Conservation (phyloP, 2,888 invertebrate species). For the Spicauda simplicius region DNA sequence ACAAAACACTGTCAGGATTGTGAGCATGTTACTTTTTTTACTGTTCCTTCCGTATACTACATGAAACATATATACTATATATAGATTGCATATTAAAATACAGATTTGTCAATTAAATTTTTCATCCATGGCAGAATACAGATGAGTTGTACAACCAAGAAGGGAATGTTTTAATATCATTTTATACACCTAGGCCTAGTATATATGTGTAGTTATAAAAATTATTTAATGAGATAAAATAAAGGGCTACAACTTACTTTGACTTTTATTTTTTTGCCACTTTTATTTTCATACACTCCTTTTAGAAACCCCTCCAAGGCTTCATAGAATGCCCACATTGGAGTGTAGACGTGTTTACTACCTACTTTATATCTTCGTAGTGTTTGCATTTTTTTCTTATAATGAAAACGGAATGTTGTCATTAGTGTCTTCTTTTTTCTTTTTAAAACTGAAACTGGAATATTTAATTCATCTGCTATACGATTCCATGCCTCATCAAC, state of each 20-base stretch:
- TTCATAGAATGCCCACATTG: slow-evolving; percentile 34
- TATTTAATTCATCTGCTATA: slow-evolving; percentile 28
- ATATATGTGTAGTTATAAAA: too few relatives aligned
- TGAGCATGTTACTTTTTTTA: too few relatives aligned
- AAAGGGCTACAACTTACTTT: slow-evolving; percentile 28
- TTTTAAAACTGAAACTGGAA: slow-evolving; percentile 35
- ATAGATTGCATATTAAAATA: too few relatives aligned
- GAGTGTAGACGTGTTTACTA: slow-evolving; percentile 34
- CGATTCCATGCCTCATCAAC: slow-evolving; percentile 32
- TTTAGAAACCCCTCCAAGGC: slow-evolving; percentile 25
- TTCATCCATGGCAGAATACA: too few relatives aligned
- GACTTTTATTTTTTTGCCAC: slow-evolving; percentile 30
- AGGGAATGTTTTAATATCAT: too few relatives aligned
- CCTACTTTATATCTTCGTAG: slow-evolving; percentile 28
- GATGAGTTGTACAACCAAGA: too few relatives aligned
- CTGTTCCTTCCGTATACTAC: too few relatives aligned
- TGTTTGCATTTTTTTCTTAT: slow-evolving; percentile 28
- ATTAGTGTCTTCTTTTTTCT: slow-evolving; percentile 33
- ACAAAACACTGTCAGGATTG: too few relatives aligned
- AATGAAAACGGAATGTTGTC: slow-evolving; percentile 33
- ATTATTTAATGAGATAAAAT: too few relatives aligned
- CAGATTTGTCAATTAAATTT: too few relatives aligned
- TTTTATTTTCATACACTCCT: slow-evolving; percentile 32
- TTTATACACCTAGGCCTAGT: too few relatives aligned
- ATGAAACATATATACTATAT: too few relatives aligned